phyloP scores from a whole-genome alignment of 53 echinoderm and acorn worm genomes.

The Patiria pectinifera region DNA sequence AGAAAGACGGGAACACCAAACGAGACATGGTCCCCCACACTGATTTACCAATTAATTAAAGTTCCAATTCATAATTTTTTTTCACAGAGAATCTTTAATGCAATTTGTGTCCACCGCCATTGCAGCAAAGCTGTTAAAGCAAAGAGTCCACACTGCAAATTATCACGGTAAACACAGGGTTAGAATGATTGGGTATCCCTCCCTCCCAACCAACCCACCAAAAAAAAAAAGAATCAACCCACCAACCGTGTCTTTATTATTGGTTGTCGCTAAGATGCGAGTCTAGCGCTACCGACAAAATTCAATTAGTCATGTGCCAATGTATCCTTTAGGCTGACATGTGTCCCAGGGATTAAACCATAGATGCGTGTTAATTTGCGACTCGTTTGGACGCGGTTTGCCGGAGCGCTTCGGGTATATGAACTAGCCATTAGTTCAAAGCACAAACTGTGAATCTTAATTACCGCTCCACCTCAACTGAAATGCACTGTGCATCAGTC shows the following conservation, averaged over 20 bases:
- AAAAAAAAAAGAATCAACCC: background rate
- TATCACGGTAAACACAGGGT: slow-evolving; percentile 35
- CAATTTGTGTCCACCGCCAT: slow-evolving; percentile 41
- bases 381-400: slow-evolving; percentile 48
- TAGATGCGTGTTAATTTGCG: slow-evolving; percentile 61
- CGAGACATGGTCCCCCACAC: background rate
- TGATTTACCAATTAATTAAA: slow-evolving; percentile 43
- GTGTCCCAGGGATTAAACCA: slow-evolving; percentile 55
- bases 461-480: slow-evolving; percentile 36
- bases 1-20: background rate
- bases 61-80: slow-evolving; percentile 50
- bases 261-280: background rate
- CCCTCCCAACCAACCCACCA: background rate
- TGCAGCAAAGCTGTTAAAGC: slow-evolving; percentile 26
- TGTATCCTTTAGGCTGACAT: slow-evolving; percentile 50
- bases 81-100: slow-evolving; percentile 45
- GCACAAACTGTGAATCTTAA: slow-evolving; percentile 48
- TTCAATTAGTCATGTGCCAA: slow-evolving; percentile 63
- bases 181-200: slow-evolving; percentile 18
- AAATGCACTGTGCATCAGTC: background rate
- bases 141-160: slow-evolving; percentile 14
- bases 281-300: slow-evolving; percentile 15
- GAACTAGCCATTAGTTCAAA: background rate
- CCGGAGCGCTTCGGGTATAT: slow-evolving; percentile 5
- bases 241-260: background rate